Percentiles rank a stretch among this genome's conserved stretches.
Evolutionary conservation across 1,140 invertebrate genomes (phyloP).

Genomic region (Gryllus bimaculatus): DNA sequence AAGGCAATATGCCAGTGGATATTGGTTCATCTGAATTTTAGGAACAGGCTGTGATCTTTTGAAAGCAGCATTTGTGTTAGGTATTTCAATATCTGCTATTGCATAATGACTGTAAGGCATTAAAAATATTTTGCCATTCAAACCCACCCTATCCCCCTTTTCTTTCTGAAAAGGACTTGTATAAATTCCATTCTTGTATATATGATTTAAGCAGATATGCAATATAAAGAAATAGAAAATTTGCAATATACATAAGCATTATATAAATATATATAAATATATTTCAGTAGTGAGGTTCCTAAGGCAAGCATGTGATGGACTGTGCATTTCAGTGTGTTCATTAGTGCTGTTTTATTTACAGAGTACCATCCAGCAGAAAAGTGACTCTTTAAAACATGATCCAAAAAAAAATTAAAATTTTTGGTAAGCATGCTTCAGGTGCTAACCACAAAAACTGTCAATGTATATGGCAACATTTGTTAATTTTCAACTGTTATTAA

Average conservation of each 20-base stretch:
- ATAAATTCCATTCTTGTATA: neutral
- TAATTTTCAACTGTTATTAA: neutral
- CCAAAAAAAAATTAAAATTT: neutral
- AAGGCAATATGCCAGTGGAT: neutral
- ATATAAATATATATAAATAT: neutral
- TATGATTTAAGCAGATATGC: neutral
- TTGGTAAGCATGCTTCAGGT: neutral
- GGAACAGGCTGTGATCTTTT: neutral
- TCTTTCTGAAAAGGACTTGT: neutral
- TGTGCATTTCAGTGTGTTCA: neutral
- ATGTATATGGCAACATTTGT: neutral
- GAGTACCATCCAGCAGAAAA: neutral
- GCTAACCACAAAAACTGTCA: neutral
- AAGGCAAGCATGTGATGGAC: neutral
- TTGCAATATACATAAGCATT: conserved; percentile 1
- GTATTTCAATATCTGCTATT: neutral
- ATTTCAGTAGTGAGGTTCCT: conserved; percentile 4
- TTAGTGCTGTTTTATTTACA: neutral
- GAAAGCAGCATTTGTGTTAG: neutral
- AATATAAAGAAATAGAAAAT: neutral
- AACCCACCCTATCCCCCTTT: neutral
- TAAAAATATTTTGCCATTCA: neutral
- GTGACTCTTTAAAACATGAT: neutral
- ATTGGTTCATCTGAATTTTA: neutral
- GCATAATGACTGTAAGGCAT: neutral